Conservation (phyloP, 2,797 vertebrate genomes). For the Muscicapa comitata region DNA sequence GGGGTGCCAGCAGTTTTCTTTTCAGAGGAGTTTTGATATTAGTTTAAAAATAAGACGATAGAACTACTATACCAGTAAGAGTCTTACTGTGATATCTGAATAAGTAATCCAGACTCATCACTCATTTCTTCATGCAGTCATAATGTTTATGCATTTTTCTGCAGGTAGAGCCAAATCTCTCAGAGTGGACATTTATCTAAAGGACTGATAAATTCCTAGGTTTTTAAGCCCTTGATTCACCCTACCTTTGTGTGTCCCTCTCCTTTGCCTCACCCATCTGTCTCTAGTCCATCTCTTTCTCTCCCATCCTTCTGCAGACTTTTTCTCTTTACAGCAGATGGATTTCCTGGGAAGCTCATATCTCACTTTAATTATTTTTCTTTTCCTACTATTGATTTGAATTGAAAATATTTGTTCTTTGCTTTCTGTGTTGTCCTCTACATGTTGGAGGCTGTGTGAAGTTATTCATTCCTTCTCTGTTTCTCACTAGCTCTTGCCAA, state of each 20-base stretch:
- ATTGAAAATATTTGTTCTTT: not conserved
- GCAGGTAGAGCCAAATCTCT: not conserved
- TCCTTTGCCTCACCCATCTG: not conserved
- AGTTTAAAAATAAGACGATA: conserved; percentile 18
- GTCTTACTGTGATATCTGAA: not conserved
- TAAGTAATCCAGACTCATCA: not conserved
- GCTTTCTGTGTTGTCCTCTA: not conserved
- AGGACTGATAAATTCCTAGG: not conserved
- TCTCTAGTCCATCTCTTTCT: not conserved
- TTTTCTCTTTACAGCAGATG: not conserved
- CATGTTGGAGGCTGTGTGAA: not conserved
- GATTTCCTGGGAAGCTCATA: not conserved
- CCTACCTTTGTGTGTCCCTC: not conserved
- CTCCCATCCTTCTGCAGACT: not conserved
- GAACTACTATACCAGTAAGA: not conserved
- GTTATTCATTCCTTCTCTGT: not conserved
- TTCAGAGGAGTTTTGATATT: conserved; percentile 16
- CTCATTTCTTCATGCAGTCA: not conserved
- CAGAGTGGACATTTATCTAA: not conserved
- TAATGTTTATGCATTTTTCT: not conserved
- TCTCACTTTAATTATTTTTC: not conserved
- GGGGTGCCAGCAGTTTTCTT: not conserved
- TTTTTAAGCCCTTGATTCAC: not conserved
- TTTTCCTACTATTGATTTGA: not conserved
- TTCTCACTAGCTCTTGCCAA: not conserved